Evolutionary conservation across 37 sponge, comb jelly and placozoan species (phyloP).

Genomic region (Halisarca cf. caerulea): DNA sequence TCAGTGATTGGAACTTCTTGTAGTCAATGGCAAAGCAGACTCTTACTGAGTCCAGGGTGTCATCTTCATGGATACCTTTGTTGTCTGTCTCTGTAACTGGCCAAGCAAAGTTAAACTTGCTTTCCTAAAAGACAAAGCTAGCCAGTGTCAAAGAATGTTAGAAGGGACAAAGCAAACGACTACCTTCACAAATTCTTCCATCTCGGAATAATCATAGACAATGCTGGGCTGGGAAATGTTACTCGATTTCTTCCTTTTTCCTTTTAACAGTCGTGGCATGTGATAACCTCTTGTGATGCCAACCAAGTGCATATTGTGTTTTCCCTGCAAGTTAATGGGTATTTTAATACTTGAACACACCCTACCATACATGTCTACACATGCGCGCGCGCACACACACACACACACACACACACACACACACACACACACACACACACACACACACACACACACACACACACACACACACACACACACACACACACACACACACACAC

Average conservation of each 20-base stretch:
- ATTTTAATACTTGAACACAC: no score
- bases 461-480: not conserved
- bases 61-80: not conserved
- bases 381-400: not conserved
- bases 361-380: no score
- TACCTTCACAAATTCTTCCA: conserved; percentile 2
- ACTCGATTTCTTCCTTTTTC: not conserved
- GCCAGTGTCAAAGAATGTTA: not conserved
- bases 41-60: not conserved
- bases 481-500: conserved; percentile 22
- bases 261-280: not conserved
- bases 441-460: not conserved
- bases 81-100: not conserved
- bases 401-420: not conserved
- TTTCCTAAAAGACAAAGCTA: not conserved
- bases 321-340: not conserved
- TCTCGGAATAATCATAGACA: conserved; percentile 8
- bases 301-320: not conserved
- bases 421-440: conserved; percentile 22
- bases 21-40: not conserved
- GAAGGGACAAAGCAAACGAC: not conserved
- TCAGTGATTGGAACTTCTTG: not conserved
- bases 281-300: not conserved
- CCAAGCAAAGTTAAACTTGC: not conserved
- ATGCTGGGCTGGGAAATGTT: not conserved